Conservation (phyloP, 2,797 vertebrate species). For the Tympanoctomys barrerae region DNA sequence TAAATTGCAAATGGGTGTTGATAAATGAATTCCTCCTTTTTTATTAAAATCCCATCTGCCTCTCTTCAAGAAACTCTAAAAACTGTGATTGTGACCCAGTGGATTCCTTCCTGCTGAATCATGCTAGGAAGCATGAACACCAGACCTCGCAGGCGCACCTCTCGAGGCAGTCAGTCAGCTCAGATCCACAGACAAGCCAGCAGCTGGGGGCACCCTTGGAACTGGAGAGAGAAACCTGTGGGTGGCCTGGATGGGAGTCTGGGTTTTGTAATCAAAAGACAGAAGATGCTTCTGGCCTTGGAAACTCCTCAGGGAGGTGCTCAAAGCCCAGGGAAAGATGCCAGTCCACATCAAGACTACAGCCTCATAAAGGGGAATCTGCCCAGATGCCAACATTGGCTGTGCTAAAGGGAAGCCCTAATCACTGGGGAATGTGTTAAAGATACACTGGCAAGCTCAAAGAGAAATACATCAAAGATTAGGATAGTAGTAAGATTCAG, state of each 20-base stretch:
- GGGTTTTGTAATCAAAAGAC: conserved; percentile 52
- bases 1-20: not conserved
- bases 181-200: conserved; percentile 4
- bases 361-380: conserved; percentile 41
- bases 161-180: not conserved
- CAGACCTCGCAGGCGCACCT: not conserved
- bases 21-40: not conserved
- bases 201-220: not conserved
- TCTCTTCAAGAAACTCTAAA: conserved; percentile 29
- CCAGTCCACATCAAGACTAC: conserved; percentile 68
- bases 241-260: conserved; percentile 59
- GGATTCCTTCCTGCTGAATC: not conserved
- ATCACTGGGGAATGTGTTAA: conserved; percentile 27
- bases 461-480: conserved; percentile 60
- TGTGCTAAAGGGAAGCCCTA: conserved; percentile 56
- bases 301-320: conserved; percentile 30
- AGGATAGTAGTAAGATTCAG: conserved; percentile 44
- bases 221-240: conserved; percentile 48
- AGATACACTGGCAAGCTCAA: conserved; percentile 24
- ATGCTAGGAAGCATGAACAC: not conserved
- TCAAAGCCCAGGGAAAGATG: conserved; percentile 58
- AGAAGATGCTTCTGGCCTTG: conserved; percentile 30
- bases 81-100: not conserved
- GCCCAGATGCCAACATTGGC: conserved; percentile 56
- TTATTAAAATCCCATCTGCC: not conserved